Evolutionary conservation across 2,113 vertebrate species (phyloP).

Genomic region (Notarius quadriscutis): DNA sequence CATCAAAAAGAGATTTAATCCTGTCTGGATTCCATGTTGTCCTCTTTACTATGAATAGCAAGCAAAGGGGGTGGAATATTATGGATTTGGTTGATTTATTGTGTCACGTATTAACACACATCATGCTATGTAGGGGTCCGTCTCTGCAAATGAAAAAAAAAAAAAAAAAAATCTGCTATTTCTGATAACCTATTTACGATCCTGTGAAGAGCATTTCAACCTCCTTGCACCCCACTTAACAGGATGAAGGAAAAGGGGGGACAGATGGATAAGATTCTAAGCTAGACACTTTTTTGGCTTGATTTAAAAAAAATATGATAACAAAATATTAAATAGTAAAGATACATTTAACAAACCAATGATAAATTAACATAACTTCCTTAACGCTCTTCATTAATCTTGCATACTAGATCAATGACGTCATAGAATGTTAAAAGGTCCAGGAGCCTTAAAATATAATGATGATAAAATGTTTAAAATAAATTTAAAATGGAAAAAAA

Average conservation of each 20-base stretch:
- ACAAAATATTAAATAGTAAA: conserved; percentile 19
- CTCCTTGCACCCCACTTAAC: conserved; percentile 28
- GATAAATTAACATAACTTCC: not conserved
- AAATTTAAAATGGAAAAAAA: not conserved
- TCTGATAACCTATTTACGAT: conserved; percentile 65
- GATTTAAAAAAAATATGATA: conserved; percentile 11
- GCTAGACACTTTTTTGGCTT: conserved; percentile 20
- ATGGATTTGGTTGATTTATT: conserved; percentile 68
- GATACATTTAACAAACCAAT: not conserved
- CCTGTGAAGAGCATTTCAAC: conserved; percentile 35
- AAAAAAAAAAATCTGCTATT: conserved; percentile 48
- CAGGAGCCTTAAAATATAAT: not conserved
- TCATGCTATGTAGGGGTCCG: conserved; percentile 53
- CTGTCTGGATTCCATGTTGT: conserved; percentile 69
- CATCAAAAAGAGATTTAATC: conserved; percentile 76
- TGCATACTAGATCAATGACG: not conserved
- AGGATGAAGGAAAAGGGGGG: conserved; percentile 20
- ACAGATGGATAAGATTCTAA: conserved; percentile 1
- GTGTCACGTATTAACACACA: conserved; percentile 62
- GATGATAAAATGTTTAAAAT: not conserved
- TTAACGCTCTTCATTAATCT: not conserved
- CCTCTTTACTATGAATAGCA: conserved; percentile 76
- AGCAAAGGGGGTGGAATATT: conserved; percentile 68
- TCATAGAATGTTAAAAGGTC: not conserved
- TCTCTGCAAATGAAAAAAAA: conserved; percentile 55